A percentile compares a stretch with the other conserved stretches of the same genome.
Evolutionary conservation across 1,140 invertebrate species (phyloP).

Genomic region (Pollicipes pollicipes): DNA sequence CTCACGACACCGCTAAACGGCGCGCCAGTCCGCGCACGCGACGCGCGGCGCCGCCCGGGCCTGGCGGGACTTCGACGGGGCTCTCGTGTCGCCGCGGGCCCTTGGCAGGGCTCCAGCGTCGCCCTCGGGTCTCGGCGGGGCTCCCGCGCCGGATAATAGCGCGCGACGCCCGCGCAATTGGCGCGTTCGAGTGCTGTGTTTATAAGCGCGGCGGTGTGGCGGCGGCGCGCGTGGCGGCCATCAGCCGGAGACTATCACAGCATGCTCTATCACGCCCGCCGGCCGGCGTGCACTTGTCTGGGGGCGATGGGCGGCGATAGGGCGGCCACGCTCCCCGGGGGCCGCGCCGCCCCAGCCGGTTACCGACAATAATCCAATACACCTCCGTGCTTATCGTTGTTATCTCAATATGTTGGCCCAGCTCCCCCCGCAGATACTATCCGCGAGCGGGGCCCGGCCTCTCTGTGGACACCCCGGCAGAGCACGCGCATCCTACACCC

Average conservation of each 20-base stretch:
- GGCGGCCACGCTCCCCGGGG: too few relatives aligned
- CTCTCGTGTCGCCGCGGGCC: too few relatives aligned
- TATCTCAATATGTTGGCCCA: neutral
- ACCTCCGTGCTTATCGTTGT: neutral
- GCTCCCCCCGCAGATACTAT: neutral
- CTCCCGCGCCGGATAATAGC: too few relatives aligned
- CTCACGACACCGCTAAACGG: too few relatives aligned
- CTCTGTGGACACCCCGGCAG: neutral
- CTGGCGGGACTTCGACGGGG: neutral
- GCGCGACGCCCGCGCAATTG: too few relatives aligned
- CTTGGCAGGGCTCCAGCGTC: too few relatives aligned
- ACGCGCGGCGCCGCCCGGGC: neutral
- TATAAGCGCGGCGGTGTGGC: neutral
- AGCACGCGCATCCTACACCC: neutral
- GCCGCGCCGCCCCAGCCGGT: too few relatives aligned
- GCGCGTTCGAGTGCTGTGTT: neutral
- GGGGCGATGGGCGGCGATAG: neutral
- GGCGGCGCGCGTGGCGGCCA: neutral
- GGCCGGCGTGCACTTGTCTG: neutral
- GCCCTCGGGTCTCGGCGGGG: too few relatives aligned
- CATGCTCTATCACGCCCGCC: neutral
- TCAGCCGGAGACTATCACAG: neutral
- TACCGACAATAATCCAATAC: neutral
- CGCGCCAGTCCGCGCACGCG: too few relatives aligned
- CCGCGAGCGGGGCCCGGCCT: neutral